Evolutionary conservation across 2,113 vertebrate species (phyloP), one percentile per base, ranked within the genome.

Genomic region (Ursus arctos): DNA sequence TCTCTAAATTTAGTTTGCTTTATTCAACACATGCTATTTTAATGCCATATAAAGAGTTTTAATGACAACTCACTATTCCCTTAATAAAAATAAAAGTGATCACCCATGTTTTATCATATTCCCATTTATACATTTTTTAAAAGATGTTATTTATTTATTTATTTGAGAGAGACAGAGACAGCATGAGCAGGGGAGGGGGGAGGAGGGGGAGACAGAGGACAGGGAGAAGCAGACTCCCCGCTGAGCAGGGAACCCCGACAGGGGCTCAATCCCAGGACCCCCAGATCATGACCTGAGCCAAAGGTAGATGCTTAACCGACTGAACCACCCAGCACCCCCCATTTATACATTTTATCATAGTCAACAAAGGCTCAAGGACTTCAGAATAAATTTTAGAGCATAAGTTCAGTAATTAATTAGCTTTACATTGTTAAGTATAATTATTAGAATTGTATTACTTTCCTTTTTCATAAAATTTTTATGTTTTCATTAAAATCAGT

Each of bases 401-500:
- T 93, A 86, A 76, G 33, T 96, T 84, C 15, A 61, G 18, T 69
- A 2, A 92, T 88, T 82, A 69, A 74, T 85, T 94, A 28, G 26
- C 49, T 92, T 94, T 72, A 77, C 57, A 59, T 65, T 63, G 12
- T 94, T 90, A 87, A 51, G 26, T 28, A 69, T 43, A 92, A 61
- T 47, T 93, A 93, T 21, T 67, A 53, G 53, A 95, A 92, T 94
- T 92, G 59, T 55, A 74, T 89, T 74, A 65, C 26, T 79, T 81
- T 83, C 93, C 36, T 76, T 36, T 71, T 82, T 93, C 65, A 91
- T 69, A 59, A 81, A 85, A 88, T 80, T 80, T 95, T 91, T 72
- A 53, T 84, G 59, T 85, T 95, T 89, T 88, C 67, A 74, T 94
- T 92, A 94, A 96, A 92, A 95, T 85, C 55, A 57, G 67, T 94